Evolutionary conservation across 2,888 invertebrate species (phyloP), one percentile per base, ranked within the genome.

Genomic region (Mechanitis messenoides): DNA sequence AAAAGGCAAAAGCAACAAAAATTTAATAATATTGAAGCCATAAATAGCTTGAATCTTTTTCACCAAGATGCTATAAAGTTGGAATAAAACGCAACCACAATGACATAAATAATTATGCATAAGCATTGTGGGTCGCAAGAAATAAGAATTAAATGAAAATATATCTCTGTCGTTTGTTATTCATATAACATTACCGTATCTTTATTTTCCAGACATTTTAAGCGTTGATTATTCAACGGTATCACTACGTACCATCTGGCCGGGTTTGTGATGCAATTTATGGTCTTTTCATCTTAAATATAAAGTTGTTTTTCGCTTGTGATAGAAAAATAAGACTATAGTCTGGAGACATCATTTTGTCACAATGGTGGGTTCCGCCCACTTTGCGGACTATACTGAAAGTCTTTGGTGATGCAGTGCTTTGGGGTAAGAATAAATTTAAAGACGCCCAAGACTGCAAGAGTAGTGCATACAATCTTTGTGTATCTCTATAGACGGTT

Each of bases 151-250:
- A 88, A 87, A 87, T 87, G 81, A 81, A 77, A 82, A 87, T 87
- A 85, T 83, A 84, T 87, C 86, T 86, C 81, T 82, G 85, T 87
- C 87, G 85, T 86, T 88, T 89, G 87, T 85, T 90, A 90, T 90
- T 89, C 89, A 89, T 89, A 88, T 87, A 83, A 84, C 85, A 85
- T 89, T 89, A 86, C 85, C 83, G 86, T 88, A 89, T 90, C 88
- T 88, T 89, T 87, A 88, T 85, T 87, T 88, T 87, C 87, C 85
- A 87, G 88, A 87, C 87, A 86, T 88, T 89, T 86, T 86, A 88
- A 88, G 87, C 87, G 89, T 89, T 90, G 90, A 89, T 90, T 90
- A 90, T 90, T 88, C 88, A 86, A 84, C 83, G 83, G 80, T 88
- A 89, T 89, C 88, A 76, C 74, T 71, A 74, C 74, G 78, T 79